Percentiles rank a stretch among this genome's conserved stretches.
Evolutionary conservation across 2,888 invertebrate genomes (phyloP).

Genomic region (Drosophila neotestacea): DNA sequence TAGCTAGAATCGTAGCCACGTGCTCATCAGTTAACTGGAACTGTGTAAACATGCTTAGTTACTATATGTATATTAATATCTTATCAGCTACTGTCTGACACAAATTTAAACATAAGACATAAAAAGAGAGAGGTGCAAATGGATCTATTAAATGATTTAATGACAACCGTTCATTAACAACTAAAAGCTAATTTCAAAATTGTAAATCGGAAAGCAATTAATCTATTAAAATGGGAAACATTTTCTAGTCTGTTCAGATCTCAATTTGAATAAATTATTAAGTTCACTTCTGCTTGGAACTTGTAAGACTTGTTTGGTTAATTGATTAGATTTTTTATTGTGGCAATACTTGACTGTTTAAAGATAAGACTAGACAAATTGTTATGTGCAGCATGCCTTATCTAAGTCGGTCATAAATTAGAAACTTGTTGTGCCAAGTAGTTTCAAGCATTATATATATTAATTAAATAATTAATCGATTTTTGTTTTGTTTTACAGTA

Average conservation of each 20-base stretch:
- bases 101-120: no score
- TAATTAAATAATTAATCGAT: background rate
- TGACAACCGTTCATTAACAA: background rate
- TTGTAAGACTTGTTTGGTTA: conserved; percentile 26
- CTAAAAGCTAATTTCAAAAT: background rate
- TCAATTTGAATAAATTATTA: conserved; percentile 7
- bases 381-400: conserved; percentile 8
- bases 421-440: background rate
- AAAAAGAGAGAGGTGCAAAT: background rate
- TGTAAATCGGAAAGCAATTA: background rate
- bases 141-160: background rate
- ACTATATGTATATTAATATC: no score
- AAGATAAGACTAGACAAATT: conserved; percentile 51
- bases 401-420: conserved; percentile 23
- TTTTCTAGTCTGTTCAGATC: background rate
- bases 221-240: conserved; percentile 2
- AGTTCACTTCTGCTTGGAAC: conserved; percentile 10
- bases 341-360: background rate
- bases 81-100: no score
- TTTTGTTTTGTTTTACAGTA: conserved; percentile 37
- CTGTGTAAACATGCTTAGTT: no score
- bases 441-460: background rate
- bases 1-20: background rate
- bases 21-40: no score
- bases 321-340: conserved; percentile 13